Conservation (phyloP, 2,797 vertebrate genomes). For the Rhodeus uyekii region DNA sequence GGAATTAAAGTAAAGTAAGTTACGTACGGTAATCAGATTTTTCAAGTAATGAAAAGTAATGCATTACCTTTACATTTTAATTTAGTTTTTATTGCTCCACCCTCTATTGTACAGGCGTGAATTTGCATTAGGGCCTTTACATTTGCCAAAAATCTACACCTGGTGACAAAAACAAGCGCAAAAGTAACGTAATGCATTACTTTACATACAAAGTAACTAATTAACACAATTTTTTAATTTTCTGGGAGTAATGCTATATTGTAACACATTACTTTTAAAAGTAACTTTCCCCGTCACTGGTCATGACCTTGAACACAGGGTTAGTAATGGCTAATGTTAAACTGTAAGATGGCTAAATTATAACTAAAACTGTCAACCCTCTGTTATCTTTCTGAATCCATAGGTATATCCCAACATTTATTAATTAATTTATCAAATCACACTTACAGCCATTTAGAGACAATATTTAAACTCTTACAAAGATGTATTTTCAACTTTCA, state of each 20-base stretch:
- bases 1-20: too few species aligned
- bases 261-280: not conserved
- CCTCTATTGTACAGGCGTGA: too few species aligned
- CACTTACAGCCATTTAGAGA: not conserved
- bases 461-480: not conserved
- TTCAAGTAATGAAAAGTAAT: not conserved
- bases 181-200: not conserved
- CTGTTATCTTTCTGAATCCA: not conserved
- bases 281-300: not conserved
- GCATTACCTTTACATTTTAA: not conserved
- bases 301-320: not conserved
- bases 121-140: too few species aligned
- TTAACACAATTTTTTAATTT: not conserved
- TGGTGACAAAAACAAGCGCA: too few species aligned
- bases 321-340: not conserved
- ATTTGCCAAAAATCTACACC: too few species aligned
- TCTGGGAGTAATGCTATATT: not conserved
- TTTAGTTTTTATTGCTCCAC: too few species aligned
- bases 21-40: not conserved
- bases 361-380: not conserved
- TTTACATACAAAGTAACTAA: not conserved
- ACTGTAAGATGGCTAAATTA: not conserved
- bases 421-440: not conserved
- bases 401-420: not conserved
- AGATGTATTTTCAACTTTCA: not conserved